Evolutionary conservation across 2,888 invertebrate species (phyloP).

Genomic region (Stomorhina lunata): DNA sequence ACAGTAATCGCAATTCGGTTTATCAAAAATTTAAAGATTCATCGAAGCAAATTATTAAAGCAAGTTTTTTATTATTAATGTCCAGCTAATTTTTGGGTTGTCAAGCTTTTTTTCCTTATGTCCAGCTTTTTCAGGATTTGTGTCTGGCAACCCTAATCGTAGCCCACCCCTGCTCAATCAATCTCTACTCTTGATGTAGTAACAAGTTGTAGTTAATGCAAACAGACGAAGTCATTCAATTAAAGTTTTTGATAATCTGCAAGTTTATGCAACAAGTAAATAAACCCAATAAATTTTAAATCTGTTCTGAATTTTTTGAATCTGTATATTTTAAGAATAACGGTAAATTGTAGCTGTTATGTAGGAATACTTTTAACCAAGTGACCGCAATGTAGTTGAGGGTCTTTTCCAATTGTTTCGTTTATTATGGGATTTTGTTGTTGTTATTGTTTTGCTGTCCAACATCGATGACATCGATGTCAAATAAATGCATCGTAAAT

Average conservation of each 20-base stretch:
- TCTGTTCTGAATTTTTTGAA: neutral
- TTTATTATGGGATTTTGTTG: neutral
- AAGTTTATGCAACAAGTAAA: conserved; percentile 25
- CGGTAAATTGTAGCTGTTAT: conserved; percentile 14
- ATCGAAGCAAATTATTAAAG: no score
- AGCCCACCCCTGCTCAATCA: no score
- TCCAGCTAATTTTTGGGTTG: no score
- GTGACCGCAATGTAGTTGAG: conserved; percentile 24
- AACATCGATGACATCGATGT: neutral
- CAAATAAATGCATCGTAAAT: conserved; percentile 13
- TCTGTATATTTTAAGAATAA: neutral
- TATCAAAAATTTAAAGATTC: no score
- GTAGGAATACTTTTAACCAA: conserved; percentile 1
- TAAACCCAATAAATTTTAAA: conserved; percentile 1
- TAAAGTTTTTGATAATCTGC: conserved; percentile 14
- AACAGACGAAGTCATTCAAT: neutral
- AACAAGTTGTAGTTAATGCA: no score
- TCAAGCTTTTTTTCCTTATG: no score
- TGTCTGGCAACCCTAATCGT: no score
- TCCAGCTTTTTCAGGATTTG: no score
- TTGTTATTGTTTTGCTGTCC: neutral
- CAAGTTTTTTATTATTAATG: no score
- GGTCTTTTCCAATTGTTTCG: neutral
- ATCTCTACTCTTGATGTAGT: no score
- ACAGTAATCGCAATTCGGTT: no score